These are phyloP conservation scores for Spilosoma lubricipeda DNA, from an alignment of 2,888 invertebrate species.

Conservation along the genomic window DNA sequence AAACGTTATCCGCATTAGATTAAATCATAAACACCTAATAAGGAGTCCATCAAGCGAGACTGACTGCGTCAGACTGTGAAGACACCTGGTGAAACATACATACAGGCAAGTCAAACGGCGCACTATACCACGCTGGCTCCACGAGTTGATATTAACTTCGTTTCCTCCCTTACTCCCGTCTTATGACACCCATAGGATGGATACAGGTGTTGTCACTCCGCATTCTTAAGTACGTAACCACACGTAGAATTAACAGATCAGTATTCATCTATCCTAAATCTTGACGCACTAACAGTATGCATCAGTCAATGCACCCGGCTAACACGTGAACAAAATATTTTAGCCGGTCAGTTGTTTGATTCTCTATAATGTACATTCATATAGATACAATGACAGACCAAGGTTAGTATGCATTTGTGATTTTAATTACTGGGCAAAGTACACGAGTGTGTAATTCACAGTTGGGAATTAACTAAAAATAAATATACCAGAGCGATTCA, in stretches of 20 bases:
- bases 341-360: constrained; percentile 42
- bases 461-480: neutral
- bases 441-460: constrained; percentile 43
- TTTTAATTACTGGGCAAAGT: constrained; percentile 49
- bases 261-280: constrained; percentile 44
- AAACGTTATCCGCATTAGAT: constrained; percentile 13
- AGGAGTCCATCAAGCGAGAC: neutral
- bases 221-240: no score
- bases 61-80: neutral
- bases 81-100: no score
- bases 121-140: no score
- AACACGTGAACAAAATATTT: constrained; percentile 56
- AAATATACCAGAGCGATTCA: constrained; percentile 3
- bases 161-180: no score
- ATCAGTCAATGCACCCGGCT: constrained; percentile 28
- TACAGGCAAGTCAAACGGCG: no score
- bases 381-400: constrained; percentile 55
- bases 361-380: constrained; percentile 10
- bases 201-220: no score
- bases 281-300: constrained; percentile 42
- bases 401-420: constrained; percentile 59
- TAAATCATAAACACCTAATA: neutral
- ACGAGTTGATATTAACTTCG: no score
- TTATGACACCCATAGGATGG: no score
- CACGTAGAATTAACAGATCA: constrained; percentile 14